Conservation (phyloP, 2,113 vertebrate species). For the Microtus montanus region DNA sequence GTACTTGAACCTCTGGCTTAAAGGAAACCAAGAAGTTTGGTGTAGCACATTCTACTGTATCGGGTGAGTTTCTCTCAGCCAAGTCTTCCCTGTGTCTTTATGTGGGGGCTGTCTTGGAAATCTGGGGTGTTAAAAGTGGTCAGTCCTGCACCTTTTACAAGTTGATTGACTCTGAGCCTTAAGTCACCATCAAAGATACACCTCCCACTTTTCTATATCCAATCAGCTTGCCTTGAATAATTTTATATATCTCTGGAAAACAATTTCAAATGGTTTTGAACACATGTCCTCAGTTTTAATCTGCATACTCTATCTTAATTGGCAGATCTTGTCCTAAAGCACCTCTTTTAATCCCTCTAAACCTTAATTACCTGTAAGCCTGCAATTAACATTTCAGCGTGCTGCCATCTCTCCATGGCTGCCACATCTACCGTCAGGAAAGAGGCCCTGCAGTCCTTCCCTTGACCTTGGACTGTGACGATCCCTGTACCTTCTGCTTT, state of each 20-base stretch:
- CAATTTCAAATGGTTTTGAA: conserved; percentile 56
- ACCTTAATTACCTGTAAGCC: conserved; percentile 62
- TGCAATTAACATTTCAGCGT: conserved; percentile 45
- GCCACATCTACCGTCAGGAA: background rate
- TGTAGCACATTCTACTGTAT: background rate
- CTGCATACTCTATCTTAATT: background rate
- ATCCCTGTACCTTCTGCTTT: background rate
- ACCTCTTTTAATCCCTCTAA: conserved; percentile 43
- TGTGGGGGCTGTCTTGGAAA: background rate
- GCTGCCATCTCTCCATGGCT: background rate
- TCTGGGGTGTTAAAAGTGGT: background rate
- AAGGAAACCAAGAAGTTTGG: background rate
- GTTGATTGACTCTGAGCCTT: background rate
- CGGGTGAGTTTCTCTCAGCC: background rate
- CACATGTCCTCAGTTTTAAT: conserved; percentile 21
- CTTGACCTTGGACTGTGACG: background rate
- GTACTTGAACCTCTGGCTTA: background rate
- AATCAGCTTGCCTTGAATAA: background rate
- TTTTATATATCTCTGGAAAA: conserved; percentile 4
- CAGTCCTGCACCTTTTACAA: background rate
- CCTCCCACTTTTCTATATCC: background rate
- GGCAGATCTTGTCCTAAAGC: conserved; percentile 16
- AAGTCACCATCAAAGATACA: background rate
- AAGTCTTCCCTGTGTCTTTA: background rate
- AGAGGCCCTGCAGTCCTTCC: background rate